Evolutionary conservation across 2,888 invertebrate species (phyloP).

Genomic region (Thereva unica): DNA sequence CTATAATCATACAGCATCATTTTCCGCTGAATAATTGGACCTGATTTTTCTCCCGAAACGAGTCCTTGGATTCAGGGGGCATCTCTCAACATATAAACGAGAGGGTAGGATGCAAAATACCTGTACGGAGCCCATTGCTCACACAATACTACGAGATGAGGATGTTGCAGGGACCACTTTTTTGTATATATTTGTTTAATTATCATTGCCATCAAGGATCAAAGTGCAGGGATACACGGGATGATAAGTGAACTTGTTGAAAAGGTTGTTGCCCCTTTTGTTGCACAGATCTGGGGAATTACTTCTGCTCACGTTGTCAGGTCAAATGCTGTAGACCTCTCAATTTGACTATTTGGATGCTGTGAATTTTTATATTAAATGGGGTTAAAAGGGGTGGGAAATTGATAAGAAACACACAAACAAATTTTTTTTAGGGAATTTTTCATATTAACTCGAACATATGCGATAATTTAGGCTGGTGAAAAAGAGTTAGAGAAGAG

Average conservation of each 20-base stretch:
- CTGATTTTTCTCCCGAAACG: slow-evolving; percentile 35
- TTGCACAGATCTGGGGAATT: too few species aligned
- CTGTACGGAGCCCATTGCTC: slow-evolving; percentile 6
- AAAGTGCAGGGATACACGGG: background rate
- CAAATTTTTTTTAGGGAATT: too few species aligned
- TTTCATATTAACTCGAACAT: too few species aligned
- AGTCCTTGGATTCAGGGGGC: slow-evolving; percentile 11
- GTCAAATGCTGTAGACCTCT: too few species aligned
- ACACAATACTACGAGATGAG: slow-evolving; percentile 1
- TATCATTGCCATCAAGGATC: background rate
- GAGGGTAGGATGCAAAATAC: background rate
- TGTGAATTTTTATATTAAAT: too few species aligned
- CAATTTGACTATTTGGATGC: too few species aligned
- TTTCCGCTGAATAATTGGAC: slow-evolving; percentile 40
- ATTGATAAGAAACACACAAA: too few species aligned
- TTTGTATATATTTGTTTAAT: slow-evolving; percentile 5
- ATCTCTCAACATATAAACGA: slow-evolving; percentile 17
- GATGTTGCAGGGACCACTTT: slow-evolving; percentile 33
- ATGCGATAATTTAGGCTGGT: too few species aligned
- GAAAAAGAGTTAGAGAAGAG: too few species aligned
- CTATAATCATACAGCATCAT: slow-evolving; percentile 37
- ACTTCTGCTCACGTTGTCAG: too few species aligned
- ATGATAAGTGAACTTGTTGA: slow-evolving; percentile 14
- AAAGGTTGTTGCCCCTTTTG: slow-evolving; percentile 5
- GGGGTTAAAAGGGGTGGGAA: too few species aligned